These are phyloP conservation scores for Pocillopora grandis DNA, from an alignment of 92 coral and sea anemone species.

Conservation along the genomic window DNA sequence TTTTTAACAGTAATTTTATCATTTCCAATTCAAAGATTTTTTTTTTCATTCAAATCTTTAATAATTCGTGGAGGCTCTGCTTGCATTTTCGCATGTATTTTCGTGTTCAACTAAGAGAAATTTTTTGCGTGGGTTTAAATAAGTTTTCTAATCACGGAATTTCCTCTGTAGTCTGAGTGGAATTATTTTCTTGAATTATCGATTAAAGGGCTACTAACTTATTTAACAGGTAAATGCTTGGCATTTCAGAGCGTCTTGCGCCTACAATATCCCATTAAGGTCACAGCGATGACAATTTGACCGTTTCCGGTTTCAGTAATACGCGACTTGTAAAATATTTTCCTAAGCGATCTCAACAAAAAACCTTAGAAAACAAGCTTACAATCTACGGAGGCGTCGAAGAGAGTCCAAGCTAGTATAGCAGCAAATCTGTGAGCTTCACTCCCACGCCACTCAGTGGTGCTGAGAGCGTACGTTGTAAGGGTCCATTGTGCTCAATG, in stretches of 20 bases:
- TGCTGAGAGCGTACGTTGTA: too few relatives aligned
- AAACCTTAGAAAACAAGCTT: too few relatives aligned
- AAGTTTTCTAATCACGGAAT: slow-evolving; percentile 21
- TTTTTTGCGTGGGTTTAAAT: slow-evolving; percentile 19
- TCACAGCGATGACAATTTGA: not conserved
- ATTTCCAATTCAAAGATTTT: not conserved
- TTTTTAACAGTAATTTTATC: not conserved
- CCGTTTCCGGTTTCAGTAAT: not conserved
- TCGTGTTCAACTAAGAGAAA: not conserved
- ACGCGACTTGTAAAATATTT: not conserved
- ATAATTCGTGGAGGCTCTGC: too few relatives aligned
- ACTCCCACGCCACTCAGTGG: too few relatives aligned
- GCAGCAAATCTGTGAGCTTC: too few relatives aligned
- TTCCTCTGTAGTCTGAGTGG: not conserved
- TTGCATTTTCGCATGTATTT: too few relatives aligned
- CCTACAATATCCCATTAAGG: not conserved
- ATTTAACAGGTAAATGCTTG: not conserved
- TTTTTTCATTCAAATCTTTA: not conserved
- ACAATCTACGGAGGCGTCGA: too few relatives aligned
- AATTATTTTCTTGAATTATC: not conserved
- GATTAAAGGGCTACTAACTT: not conserved
- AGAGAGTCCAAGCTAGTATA: too few relatives aligned
- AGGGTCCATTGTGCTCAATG: too few relatives aligned
- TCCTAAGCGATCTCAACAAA: not conserved
- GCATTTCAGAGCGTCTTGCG: not conserved